Evolutionary conservation across 2,888 invertebrate genomes (phyloP).

Genomic region (Tuta absoluta): DNA sequence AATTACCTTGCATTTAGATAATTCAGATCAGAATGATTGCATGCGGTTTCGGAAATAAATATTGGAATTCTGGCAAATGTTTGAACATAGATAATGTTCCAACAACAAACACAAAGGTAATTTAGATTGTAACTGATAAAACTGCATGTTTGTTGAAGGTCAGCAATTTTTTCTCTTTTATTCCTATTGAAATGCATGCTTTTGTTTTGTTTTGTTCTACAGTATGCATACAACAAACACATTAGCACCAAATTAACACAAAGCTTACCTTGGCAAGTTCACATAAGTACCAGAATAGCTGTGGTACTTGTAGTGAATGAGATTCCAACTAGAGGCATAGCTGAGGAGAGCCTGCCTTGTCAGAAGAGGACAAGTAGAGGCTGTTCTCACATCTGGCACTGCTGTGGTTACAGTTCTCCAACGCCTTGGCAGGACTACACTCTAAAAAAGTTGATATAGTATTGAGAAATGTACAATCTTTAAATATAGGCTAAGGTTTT

Average conservation of each 20-base stretch:
- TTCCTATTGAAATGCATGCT: too few relatives aligned
- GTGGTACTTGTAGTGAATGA: conserved; percentile 95
- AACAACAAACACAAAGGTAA: neutral
- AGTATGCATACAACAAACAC: neutral
- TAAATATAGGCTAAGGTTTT: neutral
- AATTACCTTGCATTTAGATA: neutral
- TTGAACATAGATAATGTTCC: conserved; percentile 2
- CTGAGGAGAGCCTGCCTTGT: conserved; percentile 84
- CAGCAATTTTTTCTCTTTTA: neutral
- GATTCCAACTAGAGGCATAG: conserved; percentile 94
- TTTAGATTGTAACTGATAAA: neutral
- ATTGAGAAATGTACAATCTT: neutral
- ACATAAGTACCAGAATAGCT: conserved; percentile 93
- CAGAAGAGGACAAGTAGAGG: conserved; percentile 77
- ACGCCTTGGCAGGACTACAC: conserved; percentile 89
- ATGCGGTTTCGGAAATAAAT: neutral
- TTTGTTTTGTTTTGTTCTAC: too few relatives aligned
- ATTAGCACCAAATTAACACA: conserved; percentile 14
- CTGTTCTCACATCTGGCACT: conserved; percentile 78
- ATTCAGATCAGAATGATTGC: neutral
- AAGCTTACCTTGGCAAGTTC: conserved; percentile 90
- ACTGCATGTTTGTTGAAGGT: neutral
- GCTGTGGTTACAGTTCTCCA: conserved; percentile 88
- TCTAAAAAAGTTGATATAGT: conserved; percentile 68
- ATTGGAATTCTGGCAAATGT: neutral